A percentile compares a stretch with the other conserved stretches of the same genome.
Conservation (phyloP, 2,797 vertebrate species). For the Danio tinwini region DNA sequence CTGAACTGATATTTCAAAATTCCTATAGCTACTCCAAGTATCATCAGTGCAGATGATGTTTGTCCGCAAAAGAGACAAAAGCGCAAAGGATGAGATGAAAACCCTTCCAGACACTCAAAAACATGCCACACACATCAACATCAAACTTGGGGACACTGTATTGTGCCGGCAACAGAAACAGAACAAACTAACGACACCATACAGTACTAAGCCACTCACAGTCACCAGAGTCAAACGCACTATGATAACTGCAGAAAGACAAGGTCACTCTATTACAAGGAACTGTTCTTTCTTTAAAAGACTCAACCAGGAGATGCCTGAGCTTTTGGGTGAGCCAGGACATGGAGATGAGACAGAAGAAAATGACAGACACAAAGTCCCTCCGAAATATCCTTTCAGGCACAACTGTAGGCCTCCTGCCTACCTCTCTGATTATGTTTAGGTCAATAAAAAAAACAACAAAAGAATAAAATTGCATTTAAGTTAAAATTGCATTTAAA, state of each 20-base stretch:
- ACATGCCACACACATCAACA: not conserved
- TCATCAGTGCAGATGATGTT: not conserved
- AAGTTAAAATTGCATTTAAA: too few relatives aligned
- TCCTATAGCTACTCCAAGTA: not conserved
- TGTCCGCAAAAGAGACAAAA: not conserved
- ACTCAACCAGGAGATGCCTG: not conserved
- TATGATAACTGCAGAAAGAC: not conserved
- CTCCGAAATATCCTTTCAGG: not conserved
- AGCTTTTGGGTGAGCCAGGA: not conserved
- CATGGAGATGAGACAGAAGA: not conserved
- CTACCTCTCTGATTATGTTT: not conserved
- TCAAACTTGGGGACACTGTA: not conserved
- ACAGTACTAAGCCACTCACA: not conserved
- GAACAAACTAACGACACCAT: not conserved
- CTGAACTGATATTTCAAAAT: constrained; percentile 45
- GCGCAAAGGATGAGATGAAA: not conserved
- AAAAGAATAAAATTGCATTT: too few relatives aligned
- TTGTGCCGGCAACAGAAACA: not conserved
- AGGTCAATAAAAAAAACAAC: too few relatives aligned
- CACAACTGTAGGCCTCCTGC: not conserved
- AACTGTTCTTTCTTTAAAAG: not conserved
- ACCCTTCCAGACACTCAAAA: not conserved
- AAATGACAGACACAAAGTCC: too few relatives aligned
- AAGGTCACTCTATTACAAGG: not conserved
- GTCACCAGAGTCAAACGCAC: not conserved